These are phyloP conservation scores for Penaeus vannamei DNA, from an alignment of 1,140 invertebrate genomes.

Conservation along the genomic window DNA sequence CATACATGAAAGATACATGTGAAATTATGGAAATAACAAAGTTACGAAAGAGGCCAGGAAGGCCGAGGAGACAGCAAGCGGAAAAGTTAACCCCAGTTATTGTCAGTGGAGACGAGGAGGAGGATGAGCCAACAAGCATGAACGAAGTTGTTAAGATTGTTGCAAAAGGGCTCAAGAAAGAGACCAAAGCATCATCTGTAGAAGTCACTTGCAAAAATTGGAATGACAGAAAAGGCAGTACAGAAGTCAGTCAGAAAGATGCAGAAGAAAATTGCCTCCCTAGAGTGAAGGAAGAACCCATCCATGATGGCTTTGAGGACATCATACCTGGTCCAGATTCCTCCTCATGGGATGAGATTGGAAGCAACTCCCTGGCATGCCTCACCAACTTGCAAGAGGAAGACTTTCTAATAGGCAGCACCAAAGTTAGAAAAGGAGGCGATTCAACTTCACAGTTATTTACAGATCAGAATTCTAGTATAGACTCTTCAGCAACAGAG, in stretches of 20 bases:
- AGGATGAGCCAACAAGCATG: not conserved
- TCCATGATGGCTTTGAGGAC: not conserved
- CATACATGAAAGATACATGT: conserved; percentile 50
- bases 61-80: conserved; percentile 21
- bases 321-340: too few species aligned
- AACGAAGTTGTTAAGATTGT: conserved; percentile 14
- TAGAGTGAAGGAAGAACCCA: not conserved
- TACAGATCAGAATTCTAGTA: too few species aligned
- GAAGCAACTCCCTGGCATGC: too few species aligned
- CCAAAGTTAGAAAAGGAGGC: too few species aligned
- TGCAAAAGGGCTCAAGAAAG: conserved; percentile 16
- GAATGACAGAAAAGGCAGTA: not conserved
- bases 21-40: conserved; percentile 57
- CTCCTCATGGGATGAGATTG: too few species aligned
- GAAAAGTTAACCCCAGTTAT: conserved; percentile 51
- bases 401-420: too few species aligned
- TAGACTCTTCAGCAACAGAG: too few species aligned
- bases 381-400: too few species aligned
- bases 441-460: too few species aligned
- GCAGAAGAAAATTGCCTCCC: not conserved
- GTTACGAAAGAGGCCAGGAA: conserved; percentile 34
- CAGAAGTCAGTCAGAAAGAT: not conserved
- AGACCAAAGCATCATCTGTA: not conserved
- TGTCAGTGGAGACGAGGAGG: conserved; percentile 16
- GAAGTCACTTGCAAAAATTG: too few species aligned